phyloP scores from a whole-genome alignment of 2,888 invertebrate species.

The Cantharis lateralis region DNA sequence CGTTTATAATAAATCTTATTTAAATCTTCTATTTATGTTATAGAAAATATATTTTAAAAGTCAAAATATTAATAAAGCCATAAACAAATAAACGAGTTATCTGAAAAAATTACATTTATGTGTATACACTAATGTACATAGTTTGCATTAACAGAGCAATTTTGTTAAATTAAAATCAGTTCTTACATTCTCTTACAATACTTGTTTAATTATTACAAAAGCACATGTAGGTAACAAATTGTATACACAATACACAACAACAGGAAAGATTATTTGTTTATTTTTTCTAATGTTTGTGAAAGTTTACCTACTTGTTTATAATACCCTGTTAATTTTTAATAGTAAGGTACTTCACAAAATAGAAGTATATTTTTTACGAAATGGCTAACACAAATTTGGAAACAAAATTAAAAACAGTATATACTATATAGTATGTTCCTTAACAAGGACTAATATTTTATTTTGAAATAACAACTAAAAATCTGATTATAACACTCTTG shows the following conservation, averaged over 20 bases:
- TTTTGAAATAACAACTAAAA: too few species aligned
- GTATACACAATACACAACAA: slow-evolving; percentile 32
- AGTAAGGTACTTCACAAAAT: slow-evolving; percentile 10
- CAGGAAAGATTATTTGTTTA: slow-evolving; percentile 30
- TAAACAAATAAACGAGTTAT: background rate
- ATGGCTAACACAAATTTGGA: background rate
- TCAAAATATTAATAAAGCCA: background rate
- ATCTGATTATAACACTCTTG: too few species aligned
- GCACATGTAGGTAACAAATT: slow-evolving; percentile 13
- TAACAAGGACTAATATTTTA: too few species aligned
- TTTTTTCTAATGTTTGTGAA: slow-evolving; percentile 26
- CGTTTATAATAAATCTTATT: slow-evolving; percentile 13
- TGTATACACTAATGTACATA: background rate
- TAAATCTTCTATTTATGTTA: slow-evolving; percentile 1
- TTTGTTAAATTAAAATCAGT: background rate
- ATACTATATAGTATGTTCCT: background rate
- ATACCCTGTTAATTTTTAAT: slow-evolving; percentile 41
- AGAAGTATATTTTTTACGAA: background rate
- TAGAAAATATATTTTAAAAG: background rate
- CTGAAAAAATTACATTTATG: background rate
- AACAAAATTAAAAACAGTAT: background rate
- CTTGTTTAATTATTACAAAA: slow-evolving; percentile 14
- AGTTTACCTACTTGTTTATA: slow-evolving; percentile 34
- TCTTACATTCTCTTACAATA: slow-evolving; percentile 7
- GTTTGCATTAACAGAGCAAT: background rate